phyloP scores from a whole-genome alignment of 2,888 invertebrate genomes.

The Gryllus longicercus region DNA sequence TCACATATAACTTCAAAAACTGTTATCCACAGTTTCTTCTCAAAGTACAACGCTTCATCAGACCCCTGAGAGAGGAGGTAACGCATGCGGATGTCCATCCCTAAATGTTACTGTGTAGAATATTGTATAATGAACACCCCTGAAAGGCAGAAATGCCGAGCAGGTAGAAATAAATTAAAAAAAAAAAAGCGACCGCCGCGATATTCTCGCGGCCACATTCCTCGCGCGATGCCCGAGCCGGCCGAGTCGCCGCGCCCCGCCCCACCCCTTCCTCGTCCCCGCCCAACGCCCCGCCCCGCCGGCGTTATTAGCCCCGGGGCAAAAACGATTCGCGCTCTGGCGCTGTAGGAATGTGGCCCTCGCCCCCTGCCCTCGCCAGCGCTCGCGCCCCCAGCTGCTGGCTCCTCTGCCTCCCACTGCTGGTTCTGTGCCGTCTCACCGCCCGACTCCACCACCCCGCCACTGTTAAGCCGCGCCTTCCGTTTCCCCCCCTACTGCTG shows the following conservation, averaged over 20 bases:
- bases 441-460: not conserved
- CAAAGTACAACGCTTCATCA: too few species aligned
- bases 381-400: not conserved
- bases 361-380: not conserved
- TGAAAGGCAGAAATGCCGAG: too few species aligned
- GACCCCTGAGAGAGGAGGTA: too few species aligned
- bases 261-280: not conserved
- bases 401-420: not conserved
- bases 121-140: too few species aligned
- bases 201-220: not conserved
- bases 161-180: too few species aligned
- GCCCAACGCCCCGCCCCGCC: not conserved
- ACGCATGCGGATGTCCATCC: too few species aligned
- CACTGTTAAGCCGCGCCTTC: not conserved
- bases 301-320: constrained; percentile 5
- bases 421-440: not conserved
- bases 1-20: too few species aligned
- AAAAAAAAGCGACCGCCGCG: not conserved
- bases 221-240: not conserved
- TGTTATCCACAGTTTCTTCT: too few species aligned
- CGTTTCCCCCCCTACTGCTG: not conserved
- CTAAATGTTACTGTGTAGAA: too few species aligned
- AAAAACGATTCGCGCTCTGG: constrained; percentile 3
- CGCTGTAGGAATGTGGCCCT: not conserved
- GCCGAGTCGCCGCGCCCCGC: not conserved